Conservation (phyloP, 2,888 invertebrate genomes). For the Cerceris ruficornis region DNA sequence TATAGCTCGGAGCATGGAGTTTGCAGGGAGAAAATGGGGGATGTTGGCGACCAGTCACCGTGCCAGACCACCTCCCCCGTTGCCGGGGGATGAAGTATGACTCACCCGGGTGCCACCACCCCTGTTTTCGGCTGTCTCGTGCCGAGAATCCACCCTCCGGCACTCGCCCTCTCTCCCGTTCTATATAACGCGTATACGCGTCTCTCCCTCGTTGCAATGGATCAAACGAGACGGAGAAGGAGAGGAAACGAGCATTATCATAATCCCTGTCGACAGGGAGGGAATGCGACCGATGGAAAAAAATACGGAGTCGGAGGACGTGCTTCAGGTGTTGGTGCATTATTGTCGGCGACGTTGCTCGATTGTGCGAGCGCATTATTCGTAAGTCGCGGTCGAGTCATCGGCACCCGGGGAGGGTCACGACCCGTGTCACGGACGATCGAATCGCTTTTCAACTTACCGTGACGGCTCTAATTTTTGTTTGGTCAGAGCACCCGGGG, state of each 20-base stretch:
- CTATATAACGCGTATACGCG: neutral
- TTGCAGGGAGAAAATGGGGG: slow-evolving; percentile 56
- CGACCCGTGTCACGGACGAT: slow-evolving; percentile 39
- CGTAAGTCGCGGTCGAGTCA: slow-evolving; percentile 24
- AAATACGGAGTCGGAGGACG: slow-evolving; percentile 41
- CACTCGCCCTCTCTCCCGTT: slow-evolving; percentile 25
- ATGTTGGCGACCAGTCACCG: slow-evolving; percentile 63
- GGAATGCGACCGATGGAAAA: slow-evolving; percentile 31
- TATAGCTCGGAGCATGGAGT: slow-evolving; percentile 26
- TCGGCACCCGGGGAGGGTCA: slow-evolving; percentile 14
- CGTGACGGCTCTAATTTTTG: slow-evolving; percentile 35
- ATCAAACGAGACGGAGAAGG: slow-evolving; percentile 46
- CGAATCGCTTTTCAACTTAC: slow-evolving; percentile 31
- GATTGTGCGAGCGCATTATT: slow-evolving; percentile 7
- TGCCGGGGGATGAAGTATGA: slow-evolving; percentile 78
- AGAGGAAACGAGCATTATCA: slow-evolving; percentile 71
- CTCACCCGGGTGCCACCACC: slow-evolving; percentile 70
- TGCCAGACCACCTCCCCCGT: slow-evolving; percentile 52
- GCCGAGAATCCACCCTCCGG: slow-evolving; percentile 64
- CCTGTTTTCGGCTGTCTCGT: slow-evolving; percentile 70
- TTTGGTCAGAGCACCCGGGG: slow-evolving; percentile 26
- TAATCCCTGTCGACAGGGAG: slow-evolving; percentile 70
- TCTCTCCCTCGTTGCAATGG: slow-evolving; percentile 21
- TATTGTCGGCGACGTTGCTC: slow-evolving; percentile 37
- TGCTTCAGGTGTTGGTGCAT: slow-evolving; percentile 53